Evolutionary conservation across 2,888 invertebrate species (phyloP), one percentile per base, ranked within the genome.

Genomic region (Dasysyrphus tricinctus): DNA sequence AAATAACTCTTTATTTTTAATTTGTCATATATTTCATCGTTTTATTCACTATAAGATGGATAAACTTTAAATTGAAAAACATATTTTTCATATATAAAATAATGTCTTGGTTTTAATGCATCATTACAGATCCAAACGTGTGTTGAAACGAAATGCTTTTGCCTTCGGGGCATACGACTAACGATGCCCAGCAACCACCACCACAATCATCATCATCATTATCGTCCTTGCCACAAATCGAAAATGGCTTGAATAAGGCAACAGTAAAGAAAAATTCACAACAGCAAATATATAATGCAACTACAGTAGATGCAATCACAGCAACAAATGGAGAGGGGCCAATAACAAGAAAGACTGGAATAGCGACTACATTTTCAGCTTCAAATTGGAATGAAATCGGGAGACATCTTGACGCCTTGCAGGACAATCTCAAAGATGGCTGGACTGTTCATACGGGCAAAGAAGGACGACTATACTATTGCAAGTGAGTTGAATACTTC

Each of bases 381-480:
- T 88, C 89, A 85, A 91, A 91, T 90, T 91, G 92, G 91, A 89
- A 90, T 88, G 92, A 92, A 90, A 90, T 91, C 85, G 91, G 90
- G 88, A 90, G 90, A 75, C 91, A 92, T 87, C 90, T 95, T 91
- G 94, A 94, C 90, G 93, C 93, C 86, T 91, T 95, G 63, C 95
- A 95, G 89, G 93, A 93, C 14, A 94, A 94, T 89, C 92, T 96
- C 86, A 95, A 95, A 90, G 94, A 95, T 85, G 96, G 96, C 80
- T 97, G 96, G 96, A 96, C 96, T 16, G 95, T 95, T n/a, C 96
- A 96, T 92, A 94, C 95, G 83, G 95, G 95, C 91, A 95, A 95
- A 89, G 96, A 96, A 91, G 97, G 97, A 87, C 94, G 97, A 89
- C 95, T 96, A 84, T 97, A 97, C 93, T 98, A 97, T 94, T 97